Evolutionary conservation across 2,888 invertebrate species (phyloP).

Genomic region (Scaptodrosophila latifasciaeformis): DNA sequence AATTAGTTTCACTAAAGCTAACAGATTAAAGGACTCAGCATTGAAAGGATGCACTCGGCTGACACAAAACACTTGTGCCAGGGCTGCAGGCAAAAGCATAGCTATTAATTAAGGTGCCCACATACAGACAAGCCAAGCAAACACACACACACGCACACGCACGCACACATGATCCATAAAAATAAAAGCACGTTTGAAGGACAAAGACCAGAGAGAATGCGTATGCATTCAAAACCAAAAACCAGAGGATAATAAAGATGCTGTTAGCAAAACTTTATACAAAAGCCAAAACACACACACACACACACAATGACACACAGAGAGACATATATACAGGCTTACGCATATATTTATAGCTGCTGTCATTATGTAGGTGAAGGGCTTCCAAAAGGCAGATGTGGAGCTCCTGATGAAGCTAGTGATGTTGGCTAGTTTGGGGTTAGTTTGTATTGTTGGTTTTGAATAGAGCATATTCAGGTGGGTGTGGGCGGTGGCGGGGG

Average conservation of each 20-base stretch:
- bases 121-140: too few species aligned
- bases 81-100: conserved; percentile 27
- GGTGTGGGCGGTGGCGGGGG: not conserved
- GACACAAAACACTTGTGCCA: not conserved
- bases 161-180: conserved; percentile 4
- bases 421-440: not conserved
- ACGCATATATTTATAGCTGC: conserved; percentile 12
- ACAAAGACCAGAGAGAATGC: conserved; percentile 21
- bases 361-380: conserved; percentile 29
- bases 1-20: too few species aligned
- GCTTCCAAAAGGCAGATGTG: conserved; percentile 28
- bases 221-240: conserved; percentile 2
- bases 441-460: too few species aligned
- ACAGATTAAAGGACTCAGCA: too few species aligned
- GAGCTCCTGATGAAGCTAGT: too few species aligned
- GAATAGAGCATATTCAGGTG: too few species aligned
- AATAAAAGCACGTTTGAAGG: conserved; percentile 34
- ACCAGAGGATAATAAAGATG: conserved; percentile 38
- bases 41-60: not conserved
- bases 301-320: conserved; percentile 11
- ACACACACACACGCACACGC: conserved; percentile 8
- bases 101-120: conserved; percentile 49
- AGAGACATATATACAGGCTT: not conserved
- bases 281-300: not conserved
- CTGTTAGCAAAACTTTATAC: conserved; percentile 21